These are phyloP conservation scores for Brachionus angularis DNA, from an alignment of 1,140 invertebrate species.

Conservation along the genomic window DNA sequence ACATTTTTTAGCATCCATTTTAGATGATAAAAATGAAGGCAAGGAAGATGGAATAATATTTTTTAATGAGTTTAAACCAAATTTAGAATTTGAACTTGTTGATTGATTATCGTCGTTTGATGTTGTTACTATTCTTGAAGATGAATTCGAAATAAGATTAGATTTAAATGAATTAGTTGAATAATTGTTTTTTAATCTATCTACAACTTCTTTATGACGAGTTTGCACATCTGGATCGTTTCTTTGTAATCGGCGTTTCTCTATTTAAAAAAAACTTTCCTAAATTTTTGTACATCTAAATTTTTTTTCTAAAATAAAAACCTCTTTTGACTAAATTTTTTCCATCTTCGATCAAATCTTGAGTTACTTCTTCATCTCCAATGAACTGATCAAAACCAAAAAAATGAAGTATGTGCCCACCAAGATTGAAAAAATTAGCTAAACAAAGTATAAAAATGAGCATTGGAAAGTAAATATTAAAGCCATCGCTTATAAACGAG, in stretches of 20 bases:
- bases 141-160: not conserved
- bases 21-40: conserved; percentile 3
- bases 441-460: conserved; percentile 85
- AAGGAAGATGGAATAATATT: conserved; percentile 13
- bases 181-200: conserved; percentile 20
- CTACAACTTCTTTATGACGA: conserved; percentile 4
- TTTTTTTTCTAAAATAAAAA: conserved; percentile 46
- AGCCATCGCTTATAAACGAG: conserved; percentile 90
- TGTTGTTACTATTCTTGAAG: not conserved
- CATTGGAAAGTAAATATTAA: conserved; percentile 99
- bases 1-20: not conserved
- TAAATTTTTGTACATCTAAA: not conserved
- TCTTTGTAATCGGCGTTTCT: conserved; percentile 20
- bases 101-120: not conserved
- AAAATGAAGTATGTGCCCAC: conserved; percentile 76
- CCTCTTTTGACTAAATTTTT: conserved; percentile 74
- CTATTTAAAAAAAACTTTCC: not conserved
- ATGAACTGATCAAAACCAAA: conserved; percentile 90
- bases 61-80: conserved; percentile 10
- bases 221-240: conserved; percentile 24
- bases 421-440: conserved; percentile 90
- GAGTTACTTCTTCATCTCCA: conserved; percentile 84
- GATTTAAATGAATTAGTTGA: conserved; percentile 7
- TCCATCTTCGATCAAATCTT: conserved; percentile 86
- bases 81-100: not conserved